Evolutionary conservation across 1,140 invertebrate species (phyloP), one percentile per base, ranked within the genome.

Genomic region (Nymphalis io): DNA sequence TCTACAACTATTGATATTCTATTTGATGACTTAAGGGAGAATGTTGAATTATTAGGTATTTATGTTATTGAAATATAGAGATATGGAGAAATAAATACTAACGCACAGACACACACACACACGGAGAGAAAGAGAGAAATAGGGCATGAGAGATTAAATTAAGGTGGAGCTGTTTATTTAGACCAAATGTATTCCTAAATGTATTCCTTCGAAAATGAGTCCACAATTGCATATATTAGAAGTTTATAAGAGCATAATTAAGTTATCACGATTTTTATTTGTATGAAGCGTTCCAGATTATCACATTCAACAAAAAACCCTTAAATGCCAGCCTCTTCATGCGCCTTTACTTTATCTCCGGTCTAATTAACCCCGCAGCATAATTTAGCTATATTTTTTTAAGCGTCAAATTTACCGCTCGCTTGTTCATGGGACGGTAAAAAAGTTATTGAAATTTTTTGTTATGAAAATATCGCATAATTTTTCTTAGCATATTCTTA

Each of bases 341-440:
- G 18, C 16, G 23, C 16, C 64, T 65, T 57, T 58, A 33, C 63
- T 65, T 59, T 66, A 66, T 38, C 64, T 44, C 5, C 21, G 57
- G 64, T 57, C 64, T 66, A 66, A 66, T 66, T 66, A 66, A 59
- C 55, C 64, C 57, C 39, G 20, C 23, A 40, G 12, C 13, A 42
- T 66, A 16, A 55, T 46, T 38, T 59, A 6, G 20, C 64, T 44
- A 66, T 58, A 42, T 57, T 66, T 59, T 64, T 55, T 42, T 16
- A 1, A 13, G 55, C 55, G 64, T 59, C 44, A 48, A 66, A 59
- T 66, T 59, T 59, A 27, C 23, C 55, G 42, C 21, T 16, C 21
- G 39, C 12, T 18, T 58, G 39, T 39, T 40, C 44, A 38, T 27
- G 15, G 42, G 2, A 40, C 38, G n/a, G 21, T 38, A 21, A 16